Base-by-base conservation (phyloP, 2,113 vertebrate species). In the Ochotona princeps region DNA sequence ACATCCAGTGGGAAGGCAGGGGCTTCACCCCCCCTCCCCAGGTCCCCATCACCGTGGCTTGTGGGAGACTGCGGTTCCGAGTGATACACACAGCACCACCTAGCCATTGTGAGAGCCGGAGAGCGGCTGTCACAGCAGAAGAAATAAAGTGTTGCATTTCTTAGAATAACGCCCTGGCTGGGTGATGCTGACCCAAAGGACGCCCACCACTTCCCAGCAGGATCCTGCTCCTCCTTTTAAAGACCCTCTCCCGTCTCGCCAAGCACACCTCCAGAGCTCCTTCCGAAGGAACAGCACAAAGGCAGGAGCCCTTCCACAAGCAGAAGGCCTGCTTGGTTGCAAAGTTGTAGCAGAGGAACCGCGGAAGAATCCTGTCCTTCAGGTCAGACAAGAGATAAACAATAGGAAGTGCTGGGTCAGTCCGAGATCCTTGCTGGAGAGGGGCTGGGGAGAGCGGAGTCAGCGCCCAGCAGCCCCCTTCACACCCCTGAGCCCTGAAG, bases 381-480 rank as follows among this genome's bases (percentile, higher is more conserved):
- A 74, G 89, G 67, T 94, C 83, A 90, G 92, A 94, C 75, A 89
- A 57, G 83, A 87, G 69, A 95, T 92, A 96, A 95, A 96, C 95
- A 97, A 97, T 96, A 92, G 96, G 90, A 96, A 96, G 51, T 90
- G 96, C 97, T 94, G 87, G 84, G 94, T 96, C 97, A 96, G 82
- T 57, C 89, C 18, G 30, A 63, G 94, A 94, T 79, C 79, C 83
- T 35, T 13, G 35, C 28, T 7, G 85, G 86, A 73, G 21, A 79
- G 12, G 23, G 38, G 70, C 35, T 21, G 49, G 66, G 66, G 25
- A 73, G 28, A 90, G 44, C 82, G 89, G 87, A 87, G 79, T 20
- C 87, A 85, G 28, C 10, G 35, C 57, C 51, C 26, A 20, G 87
- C 90, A 67, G 51, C 79, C 80, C 57, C 54, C 69, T 89, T 84